phyloP scores from a whole-genome alignment of 2,797 vertebrate species.

The Alosa sapidissima region DNA sequence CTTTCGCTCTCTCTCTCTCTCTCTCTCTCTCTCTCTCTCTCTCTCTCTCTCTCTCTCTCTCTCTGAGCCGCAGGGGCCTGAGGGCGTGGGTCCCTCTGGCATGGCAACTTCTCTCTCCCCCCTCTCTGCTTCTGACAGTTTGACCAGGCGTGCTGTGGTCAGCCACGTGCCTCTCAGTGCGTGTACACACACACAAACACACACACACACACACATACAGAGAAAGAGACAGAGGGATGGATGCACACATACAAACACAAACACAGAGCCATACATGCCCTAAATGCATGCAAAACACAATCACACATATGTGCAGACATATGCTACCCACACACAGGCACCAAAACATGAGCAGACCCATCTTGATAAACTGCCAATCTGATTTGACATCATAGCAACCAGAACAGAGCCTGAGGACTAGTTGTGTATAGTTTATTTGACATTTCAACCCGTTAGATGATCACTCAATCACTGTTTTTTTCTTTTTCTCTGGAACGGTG shows the following conservation, averaged over 20 bases:
- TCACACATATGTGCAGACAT: neutral
- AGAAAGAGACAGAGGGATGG: neutral
- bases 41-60: too few relatives aligned
- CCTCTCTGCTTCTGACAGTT: neutral
- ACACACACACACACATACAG: neutral
- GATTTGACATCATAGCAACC: neutral
- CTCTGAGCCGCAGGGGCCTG: neutral
- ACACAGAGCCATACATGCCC: neutral
- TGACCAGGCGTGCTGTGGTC: neutral
- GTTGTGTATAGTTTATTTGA: neutral
- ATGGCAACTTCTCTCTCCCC: neutral
- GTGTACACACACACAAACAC: neutral
- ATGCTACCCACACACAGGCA: neutral
- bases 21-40: too few relatives aligned
- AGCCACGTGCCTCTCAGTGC: neutral
- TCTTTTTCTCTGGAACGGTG: slow-evolving; percentile 4
- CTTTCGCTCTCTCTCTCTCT: too few relatives aligned
- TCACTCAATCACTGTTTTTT: neutral
- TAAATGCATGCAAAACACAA: neutral
- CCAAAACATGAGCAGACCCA: neutral
- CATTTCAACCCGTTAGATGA: neutral
- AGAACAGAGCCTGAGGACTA: too few relatives aligned
- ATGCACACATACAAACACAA: neutral
- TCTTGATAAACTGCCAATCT: neutral
- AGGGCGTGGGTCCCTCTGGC: neutral